Percentiles rank a stretch among this genome's conserved stretches.
Evolutionary conservation across 2,797 vertebrate species (phyloP).

Genomic region (Chanos chanos): DNA sequence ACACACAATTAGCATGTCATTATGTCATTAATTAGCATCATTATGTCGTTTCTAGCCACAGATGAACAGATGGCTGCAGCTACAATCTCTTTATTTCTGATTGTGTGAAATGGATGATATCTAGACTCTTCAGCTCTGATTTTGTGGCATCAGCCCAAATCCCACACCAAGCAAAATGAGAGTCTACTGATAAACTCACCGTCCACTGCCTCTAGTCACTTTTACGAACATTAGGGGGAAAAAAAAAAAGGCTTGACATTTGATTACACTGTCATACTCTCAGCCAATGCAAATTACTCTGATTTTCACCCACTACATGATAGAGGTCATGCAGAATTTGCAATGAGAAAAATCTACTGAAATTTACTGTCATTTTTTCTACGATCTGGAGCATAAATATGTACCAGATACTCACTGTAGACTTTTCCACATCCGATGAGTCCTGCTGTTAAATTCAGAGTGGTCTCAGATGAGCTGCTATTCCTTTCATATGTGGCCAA

Average conservation of each 20-base stretch:
- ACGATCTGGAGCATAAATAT: not conserved
- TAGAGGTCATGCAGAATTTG: too few relatives aligned
- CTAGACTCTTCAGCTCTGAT: not conserved
- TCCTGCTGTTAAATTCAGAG: conserved; percentile 31
- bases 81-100: too few relatives aligned
- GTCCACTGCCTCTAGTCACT: too few relatives aligned
- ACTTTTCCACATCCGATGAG: conserved; percentile 10
- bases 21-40: not conserved
- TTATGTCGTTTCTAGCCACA: too few relatives aligned
- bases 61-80: too few relatives aligned
- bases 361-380: too few relatives aligned
- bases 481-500: not conserved
- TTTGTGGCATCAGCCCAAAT: conserved; percentile 14
- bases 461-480: conserved; percentile 7
- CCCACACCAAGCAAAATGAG: conserved; percentile 25
- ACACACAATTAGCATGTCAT: not conserved
- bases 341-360: too few relatives aligned
- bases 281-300: not conserved
- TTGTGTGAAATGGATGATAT: too few relatives aligned
- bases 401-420: not conserved
- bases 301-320: too few relatives aligned
- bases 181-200: conserved; percentile 10
- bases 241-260: too few relatives aligned
- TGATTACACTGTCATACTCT: too few relatives aligned
- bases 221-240: too few relatives aligned